A percentile compares a stretch with the other conserved stretches of the same genome.
These are phyloP conservation scores for Dryococelus australis DNA, from an alignment of 2,888 invertebrate genomes.

Conservation along the genomic window DNA sequence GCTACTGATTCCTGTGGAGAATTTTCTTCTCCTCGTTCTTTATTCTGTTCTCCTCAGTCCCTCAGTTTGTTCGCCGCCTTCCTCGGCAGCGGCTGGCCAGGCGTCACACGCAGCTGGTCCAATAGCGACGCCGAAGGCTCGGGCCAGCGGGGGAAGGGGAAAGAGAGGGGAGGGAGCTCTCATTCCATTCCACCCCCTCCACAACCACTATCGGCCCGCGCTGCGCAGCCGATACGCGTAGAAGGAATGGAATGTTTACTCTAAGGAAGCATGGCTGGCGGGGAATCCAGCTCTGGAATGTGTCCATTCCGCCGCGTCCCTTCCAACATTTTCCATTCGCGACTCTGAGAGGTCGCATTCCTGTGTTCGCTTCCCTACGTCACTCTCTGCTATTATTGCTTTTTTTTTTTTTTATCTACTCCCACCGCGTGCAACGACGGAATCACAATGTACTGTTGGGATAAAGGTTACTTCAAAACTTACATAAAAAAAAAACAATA, in stretches of 20 bases:
- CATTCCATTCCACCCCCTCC: background rate
- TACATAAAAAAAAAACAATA: too few species aligned
- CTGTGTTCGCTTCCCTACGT: background rate
- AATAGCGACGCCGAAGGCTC: background rate
- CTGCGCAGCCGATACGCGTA: too few species aligned
- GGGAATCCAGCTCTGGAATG: background rate
- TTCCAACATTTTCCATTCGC: background rate
- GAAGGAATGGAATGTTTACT: background rate
- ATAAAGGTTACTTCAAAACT: too few species aligned
- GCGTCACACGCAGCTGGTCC: background rate
- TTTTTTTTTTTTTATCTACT: background rate
- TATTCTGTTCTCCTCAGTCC: background rate
- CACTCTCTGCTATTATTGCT: background rate
- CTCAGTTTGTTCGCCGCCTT: background rate
- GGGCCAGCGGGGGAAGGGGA: background rate
- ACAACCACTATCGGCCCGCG: background rate
- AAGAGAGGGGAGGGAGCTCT: background rate
- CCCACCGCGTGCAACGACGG: background rate
- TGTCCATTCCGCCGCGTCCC: background rate
- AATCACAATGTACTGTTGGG: too few species aligned
- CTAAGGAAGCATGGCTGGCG: background rate
- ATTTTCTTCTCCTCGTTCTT: background rate
- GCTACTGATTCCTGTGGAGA: too few species aligned
- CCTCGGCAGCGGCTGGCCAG: background rate
- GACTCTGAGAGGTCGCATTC: background rate